phyloP scores from a whole-genome alignment of 2,888 invertebrate genomes.

The Scaptomyza polygonia region DNA sequence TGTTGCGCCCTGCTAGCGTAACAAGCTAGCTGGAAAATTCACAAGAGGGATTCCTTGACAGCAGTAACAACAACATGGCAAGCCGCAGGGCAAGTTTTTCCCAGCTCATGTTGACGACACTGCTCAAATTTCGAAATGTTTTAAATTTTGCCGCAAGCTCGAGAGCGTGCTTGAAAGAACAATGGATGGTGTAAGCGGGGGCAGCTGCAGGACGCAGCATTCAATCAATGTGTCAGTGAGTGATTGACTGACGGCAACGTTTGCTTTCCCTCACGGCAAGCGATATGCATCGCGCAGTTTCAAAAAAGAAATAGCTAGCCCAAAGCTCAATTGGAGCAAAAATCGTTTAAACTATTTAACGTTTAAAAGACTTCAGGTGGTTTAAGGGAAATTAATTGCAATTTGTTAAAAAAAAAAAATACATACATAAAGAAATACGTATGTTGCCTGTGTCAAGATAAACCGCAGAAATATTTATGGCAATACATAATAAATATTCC shows the following conservation, averaged over 20 bases:
- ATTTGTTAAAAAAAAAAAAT: constrained; percentile 10
- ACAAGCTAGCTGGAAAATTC: constrained; percentile 66
- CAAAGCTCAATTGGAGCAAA: constrained; percentile 10
- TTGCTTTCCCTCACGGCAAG: background rate
- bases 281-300: constrained; percentile 9
- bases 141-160: constrained; percentile 56
- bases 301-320: background rate
- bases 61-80: background rate
- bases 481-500: constrained; percentile 61
- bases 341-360: constrained; percentile 17
- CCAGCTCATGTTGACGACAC: constrained; percentile 22
- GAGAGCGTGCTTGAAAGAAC: background rate
- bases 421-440: background rate
- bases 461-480: constrained; percentile 65
- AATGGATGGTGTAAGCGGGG: background rate
- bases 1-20: constrained; percentile 49
- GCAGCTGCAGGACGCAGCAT: constrained; percentile 43
- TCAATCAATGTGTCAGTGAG: constrained; percentile 59
- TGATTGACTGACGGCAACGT: constrained; percentile 51
- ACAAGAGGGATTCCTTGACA: constrained; percentile 59
- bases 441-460: constrained; percentile 34
- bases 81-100: constrained; percentile 34
- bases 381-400: constrained; percentile 32
- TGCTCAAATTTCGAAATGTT: constrained; percentile 46
- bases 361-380: constrained; percentile 10